These are phyloP conservation scores for Lutjanus erythropterus DNA, from an alignment of 2,113 vertebrate genomes.

Conservation along the genomic window DNA sequence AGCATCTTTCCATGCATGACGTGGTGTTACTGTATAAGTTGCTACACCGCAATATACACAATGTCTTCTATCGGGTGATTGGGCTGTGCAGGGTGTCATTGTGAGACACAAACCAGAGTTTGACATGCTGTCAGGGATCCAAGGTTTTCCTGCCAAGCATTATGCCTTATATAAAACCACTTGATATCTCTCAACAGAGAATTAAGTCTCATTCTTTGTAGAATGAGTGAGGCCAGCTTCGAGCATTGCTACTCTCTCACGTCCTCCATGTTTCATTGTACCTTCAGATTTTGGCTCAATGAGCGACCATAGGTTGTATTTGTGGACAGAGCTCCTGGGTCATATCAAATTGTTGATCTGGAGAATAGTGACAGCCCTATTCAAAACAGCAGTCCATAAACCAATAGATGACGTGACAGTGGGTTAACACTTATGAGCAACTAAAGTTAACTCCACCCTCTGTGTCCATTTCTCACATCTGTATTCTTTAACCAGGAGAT, in stretches of 20 bases:
- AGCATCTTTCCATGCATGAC: not conserved
- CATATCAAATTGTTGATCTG: too few species aligned
- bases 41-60: not conserved
- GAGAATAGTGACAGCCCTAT: too few species aligned
- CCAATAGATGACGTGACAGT: too few species aligned
- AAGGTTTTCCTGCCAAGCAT: not conserved
- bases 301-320: not conserved
- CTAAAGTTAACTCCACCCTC: slow-evolving; percentile 1
- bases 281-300: slow-evolving; percentile 4
- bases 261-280: not conserved
- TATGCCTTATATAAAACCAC: not conserved
- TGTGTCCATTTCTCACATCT: slow-evolving; percentile 15
- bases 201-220: not conserved
- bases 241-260: not conserved
- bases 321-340: too few species aligned
- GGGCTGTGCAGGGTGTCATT: not conserved
- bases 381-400: too few species aligned
- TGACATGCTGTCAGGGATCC: not conserved
- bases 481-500: slow-evolving; percentile 4
- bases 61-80: not conserved
- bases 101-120: not conserved
- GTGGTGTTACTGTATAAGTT: not conserved
- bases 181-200: not conserved
- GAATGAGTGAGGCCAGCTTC: not conserved
- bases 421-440: too few species aligned